phyloP scores from a whole-genome alignment of 2,797 vertebrate species.

The Avahi laniger region DNA sequence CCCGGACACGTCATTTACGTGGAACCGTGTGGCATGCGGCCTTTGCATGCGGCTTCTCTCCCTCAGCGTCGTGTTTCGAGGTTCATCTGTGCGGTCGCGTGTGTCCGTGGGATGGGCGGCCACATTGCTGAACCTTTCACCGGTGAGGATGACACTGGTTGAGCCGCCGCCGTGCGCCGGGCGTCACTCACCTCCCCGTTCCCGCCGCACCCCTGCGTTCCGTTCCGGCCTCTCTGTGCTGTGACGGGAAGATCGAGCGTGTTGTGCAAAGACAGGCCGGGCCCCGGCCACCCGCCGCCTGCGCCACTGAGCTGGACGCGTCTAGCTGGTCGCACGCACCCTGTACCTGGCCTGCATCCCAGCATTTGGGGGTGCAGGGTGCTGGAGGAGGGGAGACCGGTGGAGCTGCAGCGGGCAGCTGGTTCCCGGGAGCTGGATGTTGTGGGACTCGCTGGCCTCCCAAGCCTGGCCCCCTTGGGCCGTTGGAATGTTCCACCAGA shows the following conservation, averaged over 20 bases:
- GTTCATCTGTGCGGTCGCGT: rapidly evolving
- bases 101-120: rapidly evolving
- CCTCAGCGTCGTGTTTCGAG: background rate
- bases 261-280: background rate
- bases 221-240: background rate
- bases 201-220: rapidly evolving
- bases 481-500: rapidly evolving
- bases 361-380: background rate
- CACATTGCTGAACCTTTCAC: rapidly evolving
- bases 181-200: background rate
- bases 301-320: rapidly evolving
- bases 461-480: background rate
- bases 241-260: background rate
- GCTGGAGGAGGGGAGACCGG: background rate
- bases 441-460: too few relatives aligned
- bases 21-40: rapidly evolving
- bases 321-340: background rate
- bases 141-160: rapidly evolving
- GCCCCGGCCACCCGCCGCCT: background rate
- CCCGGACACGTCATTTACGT: rapidly evolving
- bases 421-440: background rate
- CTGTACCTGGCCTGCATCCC: background rate
- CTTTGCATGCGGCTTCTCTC: background rate
- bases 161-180: background rate
- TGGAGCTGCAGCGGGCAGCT: background rate